phyloP scores from a whole-genome alignment of 2,113 vertebrate genomes.

The Synchiropus splendidus region DNA sequence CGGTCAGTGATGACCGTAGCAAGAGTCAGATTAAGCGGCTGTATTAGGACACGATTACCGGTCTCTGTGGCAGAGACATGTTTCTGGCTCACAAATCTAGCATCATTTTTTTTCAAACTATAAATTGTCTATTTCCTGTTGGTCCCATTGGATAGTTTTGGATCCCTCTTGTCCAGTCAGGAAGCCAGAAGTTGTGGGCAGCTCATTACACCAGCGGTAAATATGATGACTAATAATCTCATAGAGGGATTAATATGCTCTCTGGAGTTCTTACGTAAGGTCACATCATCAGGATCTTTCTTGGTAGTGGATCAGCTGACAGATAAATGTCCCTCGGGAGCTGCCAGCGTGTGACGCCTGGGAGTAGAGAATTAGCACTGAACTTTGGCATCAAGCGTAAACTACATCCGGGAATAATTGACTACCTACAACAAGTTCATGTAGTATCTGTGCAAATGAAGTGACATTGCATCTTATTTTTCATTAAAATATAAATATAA shows the following conservation, averaged over 20 bases:
- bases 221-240: slow-evolving; percentile 65
- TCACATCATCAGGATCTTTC: slow-evolving; percentile 57
- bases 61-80: background rate
- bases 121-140: slow-evolving; percentile 30
- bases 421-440: slow-evolving; percentile 35
- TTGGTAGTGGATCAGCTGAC: slow-evolving; percentile 49
- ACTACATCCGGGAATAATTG: slow-evolving; percentile 17
- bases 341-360: slow-evolving; percentile 14
- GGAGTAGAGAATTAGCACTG: slow-evolving; percentile 36
- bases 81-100: background rate
- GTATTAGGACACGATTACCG: too few species aligned
- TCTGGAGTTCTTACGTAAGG: slow-evolving; percentile 48
- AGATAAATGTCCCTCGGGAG: slow-evolving; percentile 30
- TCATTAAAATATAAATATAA: too few species aligned
- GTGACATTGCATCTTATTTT: slow-evolving; percentile 9
- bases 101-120: slow-evolving; percentile 1
- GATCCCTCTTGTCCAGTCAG: slow-evolving; percentile 30
- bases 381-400: slow-evolving; percentile 30
- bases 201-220: slow-evolving; percentile 54
- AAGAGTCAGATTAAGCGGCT: slow-evolving; percentile 19
- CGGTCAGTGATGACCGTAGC: too few species aligned
- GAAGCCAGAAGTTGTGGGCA: slow-evolving; percentile 29
- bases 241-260: slow-evolving; percentile 51
- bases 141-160: slow-evolving; percentile 24
- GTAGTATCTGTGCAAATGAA: slow-evolving; percentile 11